Evolutionary conservation across 2,888 invertebrate species (phyloP).

Genomic region (Eudasyphora cyanicolor): DNA sequence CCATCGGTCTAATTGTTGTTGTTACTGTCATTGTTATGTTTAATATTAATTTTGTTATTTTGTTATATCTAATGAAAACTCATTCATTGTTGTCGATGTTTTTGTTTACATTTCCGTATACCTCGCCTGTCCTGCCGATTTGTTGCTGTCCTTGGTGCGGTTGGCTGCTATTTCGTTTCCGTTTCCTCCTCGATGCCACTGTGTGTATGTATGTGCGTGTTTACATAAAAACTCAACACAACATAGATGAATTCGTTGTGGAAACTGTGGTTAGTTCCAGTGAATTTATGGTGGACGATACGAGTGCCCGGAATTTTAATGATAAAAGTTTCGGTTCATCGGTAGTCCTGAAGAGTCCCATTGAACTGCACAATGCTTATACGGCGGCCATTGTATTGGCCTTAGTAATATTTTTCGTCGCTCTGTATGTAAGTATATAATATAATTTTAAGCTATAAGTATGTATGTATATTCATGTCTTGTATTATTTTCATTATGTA

Average conservation of each 20-base stretch:
- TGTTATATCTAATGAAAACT: conserved; percentile 12
- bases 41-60: conserved; percentile 42
- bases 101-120: conserved; percentile 28
- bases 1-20: neutral
- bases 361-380: conserved; percentile 88
- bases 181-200: neutral
- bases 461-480: neutral
- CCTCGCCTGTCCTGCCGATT: conserved; percentile 11
- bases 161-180: neutral
- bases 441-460: neutral
- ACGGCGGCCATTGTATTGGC: conserved; percentile 89
- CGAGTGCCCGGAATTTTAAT: conserved; percentile 79
- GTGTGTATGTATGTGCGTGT: neutral
- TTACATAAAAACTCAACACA: neutral
- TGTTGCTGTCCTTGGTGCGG: neutral
- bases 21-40: conserved; percentile 25
- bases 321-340: conserved; percentile 80
- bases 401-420: conserved; percentile 87
- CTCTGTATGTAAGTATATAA: conserved; percentile 84
- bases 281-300: conserved; percentile 80
- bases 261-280: conserved; percentile 83
- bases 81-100: neutral
- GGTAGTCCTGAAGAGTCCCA: conserved; percentile 80
- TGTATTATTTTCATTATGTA: neutral
- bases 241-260: conserved; percentile 86